phyloP scores from a whole-genome alignment of 2,797 vertebrate genomes.

The Melanotaenia nigrans region DNA sequence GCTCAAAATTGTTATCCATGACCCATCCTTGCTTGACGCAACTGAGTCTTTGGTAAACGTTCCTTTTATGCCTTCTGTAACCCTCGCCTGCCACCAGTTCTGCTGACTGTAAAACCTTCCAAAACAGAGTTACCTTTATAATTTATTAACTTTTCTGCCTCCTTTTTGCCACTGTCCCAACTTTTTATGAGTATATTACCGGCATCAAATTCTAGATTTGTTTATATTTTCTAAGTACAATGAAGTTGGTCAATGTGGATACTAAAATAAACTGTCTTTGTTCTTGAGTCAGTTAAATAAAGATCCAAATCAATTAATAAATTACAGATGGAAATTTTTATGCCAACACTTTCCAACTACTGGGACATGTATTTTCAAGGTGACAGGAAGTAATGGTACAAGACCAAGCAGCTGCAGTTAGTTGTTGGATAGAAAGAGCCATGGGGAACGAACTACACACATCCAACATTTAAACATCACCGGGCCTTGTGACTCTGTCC shows the following conservation, averaged over 20 bases:
- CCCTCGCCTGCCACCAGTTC: not conserved
- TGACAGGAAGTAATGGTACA: not conserved
- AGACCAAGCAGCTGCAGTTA: not conserved
- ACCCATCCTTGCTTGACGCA: not conserved
- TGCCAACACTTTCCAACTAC: not conserved
- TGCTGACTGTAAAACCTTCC: not conserved
- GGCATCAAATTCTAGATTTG: not conserved
- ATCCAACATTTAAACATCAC: conserved; percentile 10
- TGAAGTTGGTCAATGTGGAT: not conserved
- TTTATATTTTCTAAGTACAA: not conserved
- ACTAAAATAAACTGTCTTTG: too few species aligned
- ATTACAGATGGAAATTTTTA: not conserved
- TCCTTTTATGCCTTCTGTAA: not conserved
- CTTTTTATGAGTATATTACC: not conserved
- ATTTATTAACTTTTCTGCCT: not conserved
- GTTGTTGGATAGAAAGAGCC: not conserved
- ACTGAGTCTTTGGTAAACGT: not conserved
- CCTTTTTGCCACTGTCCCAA: not conserved
- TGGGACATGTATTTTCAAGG: not conserved
- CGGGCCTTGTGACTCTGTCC: conserved; percentile 5
- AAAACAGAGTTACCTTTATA: not conserved
- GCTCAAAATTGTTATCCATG: too few species aligned
- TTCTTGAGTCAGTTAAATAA: not conserved
- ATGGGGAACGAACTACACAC: not conserved
- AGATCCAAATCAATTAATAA: not conserved